A percentile compares a stretch with the other conserved stretches of the same genome.
These are phyloP conservation scores for Ancistrus triradiatus DNA, from an alignment of 2,113 vertebrate genomes.

Conservation along the genomic window DNA sequence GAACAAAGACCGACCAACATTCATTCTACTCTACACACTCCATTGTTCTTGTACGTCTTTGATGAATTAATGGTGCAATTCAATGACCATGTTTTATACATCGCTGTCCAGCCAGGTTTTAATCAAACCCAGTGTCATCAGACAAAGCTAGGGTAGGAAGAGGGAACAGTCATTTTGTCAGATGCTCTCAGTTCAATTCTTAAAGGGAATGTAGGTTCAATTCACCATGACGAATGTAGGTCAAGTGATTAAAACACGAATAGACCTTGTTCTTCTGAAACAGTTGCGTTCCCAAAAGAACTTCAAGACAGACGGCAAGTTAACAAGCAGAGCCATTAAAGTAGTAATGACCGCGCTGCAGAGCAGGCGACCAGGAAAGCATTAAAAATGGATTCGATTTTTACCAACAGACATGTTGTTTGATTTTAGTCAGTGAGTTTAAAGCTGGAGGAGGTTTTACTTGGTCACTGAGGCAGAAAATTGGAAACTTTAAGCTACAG, in stretches of 20 bases:
- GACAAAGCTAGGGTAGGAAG: not conserved
- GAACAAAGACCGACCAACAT: slow-evolving; percentile 67
- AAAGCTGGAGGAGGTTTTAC: slow-evolving; percentile 53
- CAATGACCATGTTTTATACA: slow-evolving; percentile 57
- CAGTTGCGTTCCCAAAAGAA: not conserved
- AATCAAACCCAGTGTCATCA: slow-evolving; percentile 51
- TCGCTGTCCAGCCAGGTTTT: slow-evolving; percentile 52
- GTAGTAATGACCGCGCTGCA: slow-evolving; percentile 8
- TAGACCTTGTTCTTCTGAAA: not conserved
- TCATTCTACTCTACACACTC: slow-evolving; percentile 39
- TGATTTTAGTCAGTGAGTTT: slow-evolving; percentile 37
- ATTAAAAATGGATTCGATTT: slow-evolving; percentile 41
- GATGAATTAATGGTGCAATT: slow-evolving; percentile 64
- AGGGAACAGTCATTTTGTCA: slow-evolving; percentile 11
- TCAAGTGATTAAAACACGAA: not conserved
- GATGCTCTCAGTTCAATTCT: not conserved
- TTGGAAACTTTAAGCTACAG: slow-evolving; percentile 67
- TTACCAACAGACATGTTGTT: slow-evolving; percentile 46
- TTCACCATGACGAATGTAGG: too few species aligned
- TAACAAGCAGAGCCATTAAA: slow-evolving; percentile 25
- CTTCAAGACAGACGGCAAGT: not conserved
- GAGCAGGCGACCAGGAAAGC: slow-evolving; percentile 2
- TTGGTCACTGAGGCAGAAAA: slow-evolving; percentile 64
- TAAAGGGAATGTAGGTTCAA: not conserved
- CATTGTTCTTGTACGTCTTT: slow-evolving; percentile 39